Base-by-base conservation (phyloP, 1,140 invertebrate genomes). In the Zophobas morio region DNA sequence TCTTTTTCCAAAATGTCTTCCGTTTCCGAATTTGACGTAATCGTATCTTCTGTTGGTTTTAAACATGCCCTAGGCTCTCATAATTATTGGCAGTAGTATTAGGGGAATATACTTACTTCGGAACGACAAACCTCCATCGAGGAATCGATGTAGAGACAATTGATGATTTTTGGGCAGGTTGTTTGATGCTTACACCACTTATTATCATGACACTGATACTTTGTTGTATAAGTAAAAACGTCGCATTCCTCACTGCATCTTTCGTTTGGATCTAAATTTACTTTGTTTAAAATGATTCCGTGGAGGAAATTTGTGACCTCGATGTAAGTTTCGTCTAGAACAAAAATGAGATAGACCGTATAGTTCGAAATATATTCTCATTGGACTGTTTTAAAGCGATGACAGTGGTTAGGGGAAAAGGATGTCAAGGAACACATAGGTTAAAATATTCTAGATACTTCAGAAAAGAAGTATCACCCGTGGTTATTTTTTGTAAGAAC, bases 111-210 rank as follows among this genome's bases (percentile, higher is more conserved):
- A 6, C 4, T 82, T 93, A 93, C 96, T 20, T 20, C 20, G 20
- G 20, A 20, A 20, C 20, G 20, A 20, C 20, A 20, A 20, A 20
- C 20, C 20, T 89, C 88, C 89, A 96, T 95, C 76, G 96, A 94
- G 0, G 94, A 94, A 83, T 96, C 93, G 1, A 95, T 86, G 84
- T 92, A 96, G 66, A 89, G 87, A 84, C 95, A 97, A 80, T 94
- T 89, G n/a, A 94, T 87, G 35, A 96, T 87, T 53, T 91, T 90
- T 1, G 88, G 88, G 82, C 95, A 96, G 1, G 82, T 84, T 0
- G 20, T 20, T 20, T 20, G 20, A 20, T 20, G 20, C 20, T 20
- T 20, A 20, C 20, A 20, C 20, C 20, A 88, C 86, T 81, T 95
- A 20, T 20, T 20, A 93, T 85, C 20, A 20, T 20, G 20, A 20